Percentiles rank a stretch among this genome's conserved stretches.
Evolutionary conservation across 1,140 invertebrate genomes (phyloP).

Genomic region (Ceratina japonica): DNA sequence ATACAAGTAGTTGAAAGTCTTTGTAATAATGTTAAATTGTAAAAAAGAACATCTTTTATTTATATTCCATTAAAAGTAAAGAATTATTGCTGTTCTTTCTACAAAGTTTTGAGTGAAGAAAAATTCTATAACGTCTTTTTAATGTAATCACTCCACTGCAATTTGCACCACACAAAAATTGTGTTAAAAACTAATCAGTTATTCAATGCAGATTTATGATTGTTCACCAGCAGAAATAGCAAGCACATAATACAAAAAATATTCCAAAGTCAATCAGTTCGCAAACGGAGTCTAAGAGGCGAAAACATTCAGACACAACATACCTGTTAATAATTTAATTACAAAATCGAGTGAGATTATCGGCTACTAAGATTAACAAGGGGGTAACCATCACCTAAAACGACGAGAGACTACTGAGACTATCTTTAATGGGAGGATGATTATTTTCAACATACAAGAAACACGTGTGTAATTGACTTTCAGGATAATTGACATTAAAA

Average conservation of each 20-base stretch:
- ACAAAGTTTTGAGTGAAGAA: neutral
- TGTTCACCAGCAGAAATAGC: conserved; percentile 37
- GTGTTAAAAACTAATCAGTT: conserved; percentile 51
- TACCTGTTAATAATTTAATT: conserved; percentile 57
- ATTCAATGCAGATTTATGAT: conserved; percentile 29
- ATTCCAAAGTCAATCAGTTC: conserved; percentile 30
- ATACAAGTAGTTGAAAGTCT: neutral
- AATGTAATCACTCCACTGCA: conserved; percentile 61
- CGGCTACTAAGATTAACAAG: conserved; percentile 48
- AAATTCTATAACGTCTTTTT: conserved; percentile 21
- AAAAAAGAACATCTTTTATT: conserved; percentile 13
- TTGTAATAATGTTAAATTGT: conserved; percentile 32
- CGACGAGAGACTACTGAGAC: conserved; percentile 36
- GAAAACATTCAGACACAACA: conserved; percentile 51
- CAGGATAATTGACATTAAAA: conserved; percentile 50
- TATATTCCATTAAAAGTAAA: conserved; percentile 18
- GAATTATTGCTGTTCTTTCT: conserved; percentile 13
- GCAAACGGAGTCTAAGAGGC: conserved; percentile 39
- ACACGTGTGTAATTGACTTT: conserved; percentile 46
- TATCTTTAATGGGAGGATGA: conserved; percentile 36
- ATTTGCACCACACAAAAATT: conserved; percentile 58
- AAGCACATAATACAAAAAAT: conserved; percentile 38
- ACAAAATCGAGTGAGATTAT: conserved; percentile 37
- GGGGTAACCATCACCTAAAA: conserved; percentile 46
- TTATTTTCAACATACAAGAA: conserved; percentile 44